Base-by-base conservation (phyloP, 1,140 invertebrate genomes). In the Aphelenchoides besseyi region DNA sequence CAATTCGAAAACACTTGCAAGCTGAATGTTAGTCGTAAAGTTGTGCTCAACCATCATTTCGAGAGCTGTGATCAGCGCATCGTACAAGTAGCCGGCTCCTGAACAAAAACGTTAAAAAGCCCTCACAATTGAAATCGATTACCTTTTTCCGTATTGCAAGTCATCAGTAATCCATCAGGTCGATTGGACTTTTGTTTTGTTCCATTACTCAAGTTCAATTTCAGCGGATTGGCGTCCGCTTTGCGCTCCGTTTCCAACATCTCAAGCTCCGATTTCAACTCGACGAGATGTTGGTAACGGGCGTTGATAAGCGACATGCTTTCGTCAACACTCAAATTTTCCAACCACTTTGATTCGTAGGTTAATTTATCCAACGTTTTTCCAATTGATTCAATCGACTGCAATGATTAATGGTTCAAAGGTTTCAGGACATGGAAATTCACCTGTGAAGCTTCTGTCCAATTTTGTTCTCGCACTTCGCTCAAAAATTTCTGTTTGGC, bases 1-100 rank as follows among this genome's bases (percentile, higher is more conserved):
- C 68, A 92, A 89, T 41, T 92, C 90, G 18, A 98, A 89, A 5
- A 96, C 86, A 0, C 91, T 91, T 2, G 93, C 95, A 52, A 96
- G 86, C 81, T 93, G 90, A 62, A 96, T 88, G 87, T 95, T 96
- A 1, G 92, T 89, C 74, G 91, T 90, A 68, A 97, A 86, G 55
- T 91, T 91, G 82, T 94, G 93, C 70, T 90, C 89, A 37, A 92
- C 89, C 88, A 96, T 90, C 68, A 89, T 89, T 80, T 93, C 92
- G 18, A 95, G 85, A 85, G 92, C 92, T 68, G 89, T 88, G 74
- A 97, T 88, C 48, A 96, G 33, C 16, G 76, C 66, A 33, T 78
- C 72, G 32, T 41, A 48, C 16, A 78, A 41, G 28, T 74, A 59
- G 1, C 75, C 73, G 16, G 75, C 35, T 30, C 72, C 75, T 57